Evolutionary conservation across 2,113 vertebrate genomes (phyloP), one percentile per base, ranked within the genome.

Genomic region (Bambusicola thoracicus): DNA sequence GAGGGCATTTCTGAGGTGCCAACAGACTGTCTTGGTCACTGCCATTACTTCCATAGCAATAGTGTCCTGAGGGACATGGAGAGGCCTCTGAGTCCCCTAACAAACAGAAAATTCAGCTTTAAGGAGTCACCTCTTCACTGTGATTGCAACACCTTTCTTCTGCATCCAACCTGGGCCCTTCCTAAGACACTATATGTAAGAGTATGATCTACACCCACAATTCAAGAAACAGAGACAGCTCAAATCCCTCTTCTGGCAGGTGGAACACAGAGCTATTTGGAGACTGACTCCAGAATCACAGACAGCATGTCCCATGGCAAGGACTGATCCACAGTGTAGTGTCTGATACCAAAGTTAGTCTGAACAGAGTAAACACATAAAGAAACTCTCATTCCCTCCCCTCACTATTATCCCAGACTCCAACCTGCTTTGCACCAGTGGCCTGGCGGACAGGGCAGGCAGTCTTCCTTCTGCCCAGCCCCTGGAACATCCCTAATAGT

Each of bases 381-480:
- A 65, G 8, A 36, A 63, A 14, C 24, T 30, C 16, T 61, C 27
- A 21, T 29, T 43, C 56, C 46, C 21, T 55, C 12, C 13, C 43
- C 46, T 55, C 38, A 44, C 8, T 4, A 16, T 48, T 63, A 0
- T 8, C 74, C 59, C 1, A 0, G 6, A n/a, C 40, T 34, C 73
- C 82, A 91, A 99, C 98, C 98, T 96, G 97, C 87, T 98, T 97
- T 98, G 94, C 99, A 99, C 99, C 98, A 99, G 84, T 59, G 92
- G 53, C 97, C 97, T 0, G 98, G 91, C 3, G 99, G 98, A 61
- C 99, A 99, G n/a, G 98, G 95, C 61, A 97, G 95, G 89, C 98
- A 99, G 72, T 99, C 98, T 32, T 97, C 97, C 70, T 91, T 95
- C 66, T 90, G 96, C 14, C 75, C 94, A 83, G 98, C 98, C 74